These are phyloP conservation scores for Tonatia bakeri DNA, from an alignment of 2,113 vertebrate genomes.

Conservation along the genomic window DNA sequence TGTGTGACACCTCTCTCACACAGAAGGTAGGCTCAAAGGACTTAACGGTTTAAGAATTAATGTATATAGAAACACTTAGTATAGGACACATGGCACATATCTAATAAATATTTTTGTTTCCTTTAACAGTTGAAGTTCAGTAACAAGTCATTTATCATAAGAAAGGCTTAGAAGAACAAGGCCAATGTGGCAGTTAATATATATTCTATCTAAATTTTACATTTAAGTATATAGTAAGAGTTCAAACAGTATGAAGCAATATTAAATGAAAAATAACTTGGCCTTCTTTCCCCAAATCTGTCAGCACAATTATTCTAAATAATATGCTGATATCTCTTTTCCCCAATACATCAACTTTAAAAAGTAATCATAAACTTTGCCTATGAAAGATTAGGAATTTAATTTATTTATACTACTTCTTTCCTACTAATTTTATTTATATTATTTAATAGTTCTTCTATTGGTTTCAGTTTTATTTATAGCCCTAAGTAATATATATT, in stretches of 20 bases:
- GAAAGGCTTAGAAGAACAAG: neutral
- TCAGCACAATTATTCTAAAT: neutral
- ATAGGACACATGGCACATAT: neutral
- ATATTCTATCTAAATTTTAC: neutral
- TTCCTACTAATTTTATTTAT: conserved; percentile 28
- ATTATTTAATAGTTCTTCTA: neutral
- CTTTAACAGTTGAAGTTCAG: neutral
- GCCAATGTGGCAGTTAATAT: neutral
- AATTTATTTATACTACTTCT: neutral
- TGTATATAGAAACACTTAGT: neutral
- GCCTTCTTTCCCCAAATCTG: neutral
- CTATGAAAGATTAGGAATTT: neutral
- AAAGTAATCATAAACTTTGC: neutral
- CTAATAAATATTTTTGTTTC: neutral
- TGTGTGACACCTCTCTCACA: neutral
- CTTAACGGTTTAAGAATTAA: neutral
- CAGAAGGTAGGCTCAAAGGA: neutral
- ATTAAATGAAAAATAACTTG: neutral
- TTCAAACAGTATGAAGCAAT: neutral
- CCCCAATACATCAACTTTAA: neutral
- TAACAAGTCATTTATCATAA: neutral
- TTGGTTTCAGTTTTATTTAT: neutral
- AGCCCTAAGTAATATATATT: neutral
- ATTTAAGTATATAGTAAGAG: neutral
- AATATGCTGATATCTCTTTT: neutral